Conservation (phyloP, 1,140 invertebrate species). For the Berghia stephanieae region DNA sequence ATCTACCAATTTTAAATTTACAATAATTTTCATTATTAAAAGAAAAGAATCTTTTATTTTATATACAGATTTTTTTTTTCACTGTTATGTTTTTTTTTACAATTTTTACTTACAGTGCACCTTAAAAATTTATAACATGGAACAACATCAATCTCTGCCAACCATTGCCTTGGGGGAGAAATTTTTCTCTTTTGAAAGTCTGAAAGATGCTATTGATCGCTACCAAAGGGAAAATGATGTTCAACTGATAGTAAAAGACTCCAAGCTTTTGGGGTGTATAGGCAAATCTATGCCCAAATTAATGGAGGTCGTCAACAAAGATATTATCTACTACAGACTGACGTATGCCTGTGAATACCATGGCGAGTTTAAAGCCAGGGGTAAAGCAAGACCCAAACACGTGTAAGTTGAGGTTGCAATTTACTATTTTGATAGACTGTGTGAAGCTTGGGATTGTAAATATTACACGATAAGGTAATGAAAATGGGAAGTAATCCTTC, state of each 20-base stretch:
- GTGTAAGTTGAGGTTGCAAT: too few species aligned
- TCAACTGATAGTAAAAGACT: slow-evolving; percentile 31
- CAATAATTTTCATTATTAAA: too few species aligned
- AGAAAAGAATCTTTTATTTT: background rate
- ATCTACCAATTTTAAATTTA: too few species aligned
- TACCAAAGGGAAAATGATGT: slow-evolving; percentile 28
- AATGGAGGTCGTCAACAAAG: slow-evolving; percentile 32
- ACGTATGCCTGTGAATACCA: slow-evolving; percentile 30
- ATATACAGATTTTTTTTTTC: too few species aligned
- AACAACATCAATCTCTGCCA: too few species aligned
- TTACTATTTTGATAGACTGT: too few species aligned
- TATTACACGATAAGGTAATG: too few species aligned
- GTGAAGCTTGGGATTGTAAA: too few species aligned
- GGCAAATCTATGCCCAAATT: slow-evolving; percentile 29
- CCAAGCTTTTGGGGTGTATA: slow-evolving; percentile 26
- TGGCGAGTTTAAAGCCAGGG: slow-evolving; percentile 20
- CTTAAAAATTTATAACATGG: too few species aligned
- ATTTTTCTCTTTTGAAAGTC: slow-evolving; percentile 25
- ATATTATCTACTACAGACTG: slow-evolving; percentile 26
- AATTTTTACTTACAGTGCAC: background rate
- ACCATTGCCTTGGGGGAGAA: slow-evolving; percentile 29
- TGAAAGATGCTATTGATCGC: slow-evolving; percentile 33
- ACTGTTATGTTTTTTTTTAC: background rate
- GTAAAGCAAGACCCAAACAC: slow-evolving; percentile 28
- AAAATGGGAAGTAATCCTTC: too few species aligned